phyloP scores from a whole-genome alignment of 2,888 invertebrate genomes.

The Steromphala cineraria region DNA sequence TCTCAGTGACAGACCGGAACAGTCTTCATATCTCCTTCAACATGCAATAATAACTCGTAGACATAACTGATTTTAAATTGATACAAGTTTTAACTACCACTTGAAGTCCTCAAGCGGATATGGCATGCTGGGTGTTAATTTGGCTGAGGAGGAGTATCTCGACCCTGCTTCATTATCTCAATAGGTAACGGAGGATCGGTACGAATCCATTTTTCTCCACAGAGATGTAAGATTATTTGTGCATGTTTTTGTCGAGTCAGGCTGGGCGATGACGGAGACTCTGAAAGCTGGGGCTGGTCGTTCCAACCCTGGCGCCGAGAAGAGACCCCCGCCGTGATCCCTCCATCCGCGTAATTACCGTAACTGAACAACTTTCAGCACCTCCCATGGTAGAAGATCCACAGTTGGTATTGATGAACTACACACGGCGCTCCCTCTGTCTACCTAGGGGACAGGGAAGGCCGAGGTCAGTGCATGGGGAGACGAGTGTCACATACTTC shows the following conservation, averaged over 20 bases:
- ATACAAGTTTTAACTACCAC: slow-evolving; percentile 7
- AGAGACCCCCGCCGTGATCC: slow-evolving; percentile 4
- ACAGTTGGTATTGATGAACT: background rate
- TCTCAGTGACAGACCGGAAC: background rate
- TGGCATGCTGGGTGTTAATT: background rate
- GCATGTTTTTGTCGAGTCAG: slow-evolving; percentile 9
- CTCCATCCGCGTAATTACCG: slow-evolving; percentile 12
- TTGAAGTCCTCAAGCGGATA: background rate
- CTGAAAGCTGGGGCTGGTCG: background rate
- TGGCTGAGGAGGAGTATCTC: background rate
- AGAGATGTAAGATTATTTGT: slow-evolving; percentile 14
- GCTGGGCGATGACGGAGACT: background rate
- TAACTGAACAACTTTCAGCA: background rate
- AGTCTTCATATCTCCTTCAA: background rate
- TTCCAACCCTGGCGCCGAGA: background rate
- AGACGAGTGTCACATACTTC: background rate
- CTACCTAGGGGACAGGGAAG: background rate
- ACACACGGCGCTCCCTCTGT: background rate
- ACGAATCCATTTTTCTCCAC: slow-evolving; percentile 15
- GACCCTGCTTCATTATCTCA: background rate
- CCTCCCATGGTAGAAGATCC: slow-evolving; percentile 1
- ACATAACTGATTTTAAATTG: slow-evolving; percentile 1
- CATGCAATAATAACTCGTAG: background rate
- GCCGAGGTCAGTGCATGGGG: background rate
- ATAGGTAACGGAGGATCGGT: background rate